Base-by-base conservation (phyloP, 2,797 vertebrate species). In the Amphiprion clarkii region DNA sequence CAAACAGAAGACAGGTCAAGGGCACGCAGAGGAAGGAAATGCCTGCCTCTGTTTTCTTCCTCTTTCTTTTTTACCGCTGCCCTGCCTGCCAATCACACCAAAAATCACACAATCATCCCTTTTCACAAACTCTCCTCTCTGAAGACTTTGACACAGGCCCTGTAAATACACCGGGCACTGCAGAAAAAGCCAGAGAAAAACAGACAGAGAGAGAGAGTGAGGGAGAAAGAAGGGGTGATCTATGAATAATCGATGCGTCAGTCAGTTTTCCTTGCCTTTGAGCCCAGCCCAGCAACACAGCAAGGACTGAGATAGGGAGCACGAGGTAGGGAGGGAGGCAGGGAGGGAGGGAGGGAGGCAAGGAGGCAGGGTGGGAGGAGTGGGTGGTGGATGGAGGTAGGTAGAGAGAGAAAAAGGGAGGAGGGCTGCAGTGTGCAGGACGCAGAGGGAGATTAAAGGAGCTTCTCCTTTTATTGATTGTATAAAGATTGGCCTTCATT, bases 171-270 rank as follows among this genome's bases (percentile, higher is more conserved):
- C 57, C 1, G 19, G 71, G 53, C 64, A 71, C 77, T 84, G 83
- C 81, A 60, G 72, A 83, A 74, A 59, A 74, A 82, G 68, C 77
- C 58, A 46, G 39, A 67, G 65, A 83, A 81, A 85, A 68, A 81
- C 57, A 67, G 74, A 79, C 27, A 53, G 68, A 71, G 46, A 52
- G 58, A 40, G 8, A 59, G 75, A 59, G 57, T 68, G 70, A 64
- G 51, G 23, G 52, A 78, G 81, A 74, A 44, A 79, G 76, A 90
- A 80, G 80, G 82, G 83, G 81, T 86, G 88, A 89, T 92, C 88
- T 90, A 92, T 93, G 88, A 94, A 91, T 91, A 92, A 93, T 93
- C 89, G 54, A 93, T 93, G 89, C 84, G 81, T 92, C 88, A 86
- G 87, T 91, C 85, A 87, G 86, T 89, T 89, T 89, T 85, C 83